Evolutionary conservation across 2,113 vertebrate species (phyloP), one percentile per base, ranked within the genome.

Genomic region (Cyprinus carpio): DNA sequence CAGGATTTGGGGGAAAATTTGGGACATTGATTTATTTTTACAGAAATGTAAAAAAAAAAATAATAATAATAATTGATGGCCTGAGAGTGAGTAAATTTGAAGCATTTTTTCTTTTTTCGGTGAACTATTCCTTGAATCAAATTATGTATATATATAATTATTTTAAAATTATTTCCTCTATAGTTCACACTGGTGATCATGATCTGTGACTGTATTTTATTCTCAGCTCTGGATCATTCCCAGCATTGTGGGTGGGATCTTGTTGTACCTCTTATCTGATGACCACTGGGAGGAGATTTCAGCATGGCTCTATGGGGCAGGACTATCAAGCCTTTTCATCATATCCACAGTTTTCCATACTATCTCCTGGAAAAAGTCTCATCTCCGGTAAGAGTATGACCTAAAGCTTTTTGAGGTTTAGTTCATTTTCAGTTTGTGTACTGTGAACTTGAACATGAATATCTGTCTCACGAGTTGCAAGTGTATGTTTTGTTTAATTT

Each of bases 271-370:
- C 91, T 94, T 97, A 71, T 98, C 98, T 0, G 96, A 97, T 0
- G 95, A 97, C 65, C 93, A 93, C 87, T 98, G 97, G 98, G 96
- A 99, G 92, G 94, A 92, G n/a, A 92, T 98, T 84, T 97, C 98
- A 0, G 98, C 98, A 85, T 99, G 97, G 97, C 94, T 98, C 87
- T 98, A 99, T 0, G 97, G 98, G 84, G 95, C 96, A 0, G 97
- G 97, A 4, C 94, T 99, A 84, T 97, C 95, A 27, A 96, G 97
- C 56, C 97, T 99, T 88, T 99, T 99, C 77, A 96, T 97, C 64
- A 97, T 98, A 79, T 99, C 98, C 89, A 98, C 97, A 1, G 90
- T 96, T 75, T 99, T 98, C 91, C 98, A 99, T 92, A 98, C 96
- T 8, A 93, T 99, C 93, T 95, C 97, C 88, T 99, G 97, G 97